phyloP scores from a whole-genome alignment of 2,113 vertebrate species.

The Tachysurus fulvidraco region DNA sequence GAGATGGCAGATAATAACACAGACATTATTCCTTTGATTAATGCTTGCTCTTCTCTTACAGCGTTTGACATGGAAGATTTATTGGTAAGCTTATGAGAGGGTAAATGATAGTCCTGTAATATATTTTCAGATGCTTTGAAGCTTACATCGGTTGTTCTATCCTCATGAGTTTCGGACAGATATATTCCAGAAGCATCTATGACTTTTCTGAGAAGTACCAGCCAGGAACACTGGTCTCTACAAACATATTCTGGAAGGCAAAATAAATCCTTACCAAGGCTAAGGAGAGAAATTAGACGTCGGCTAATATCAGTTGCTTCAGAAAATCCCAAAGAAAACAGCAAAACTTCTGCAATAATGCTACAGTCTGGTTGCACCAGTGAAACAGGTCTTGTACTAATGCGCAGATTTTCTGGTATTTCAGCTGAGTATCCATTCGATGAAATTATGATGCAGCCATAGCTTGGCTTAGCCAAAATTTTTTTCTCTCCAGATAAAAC shows the following conservation, averaged over 20 bases:
- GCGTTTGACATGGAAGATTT: constrained; percentile 43
- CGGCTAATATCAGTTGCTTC: constrained; percentile 71
- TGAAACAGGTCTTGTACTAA: constrained; percentile 74
- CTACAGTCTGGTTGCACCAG: constrained; percentile 71
- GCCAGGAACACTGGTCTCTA: constrained; percentile 56
- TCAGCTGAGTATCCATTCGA: constrained; percentile 41
- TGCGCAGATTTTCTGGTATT: constrained; percentile 72
- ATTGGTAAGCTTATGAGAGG: neutral
- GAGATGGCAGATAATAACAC: constrained; percentile 60
- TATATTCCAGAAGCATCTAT: constrained; percentile 63
- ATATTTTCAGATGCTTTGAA: constrained; percentile 6
- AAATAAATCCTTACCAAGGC: constrained; percentile 66
- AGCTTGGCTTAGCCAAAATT: constrained; percentile 65
- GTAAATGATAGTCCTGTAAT: constrained; percentile 4
- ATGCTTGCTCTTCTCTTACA: constrained; percentile 70
- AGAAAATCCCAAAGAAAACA: constrained; percentile 75
- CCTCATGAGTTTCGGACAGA: constrained; percentile 22
- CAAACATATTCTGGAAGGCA: constrained; percentile 62
- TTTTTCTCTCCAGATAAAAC: constrained; percentile 68
- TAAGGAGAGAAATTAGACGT: constrained; percentile 71
- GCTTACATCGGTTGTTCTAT: constrained; percentile 30
- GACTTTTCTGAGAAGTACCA: constrained; percentile 71
- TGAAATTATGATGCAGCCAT: constrained; percentile 75
- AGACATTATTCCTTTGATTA: constrained; percentile 71
- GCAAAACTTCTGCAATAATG: constrained; percentile 73